A percentile compares a stretch with the other conserved stretches of the same genome.
These are phyloP conservation scores for Sycobia sp. DNA, from an alignment of 1,140 invertebrate genomes.

Conservation along the genomic window DNA sequence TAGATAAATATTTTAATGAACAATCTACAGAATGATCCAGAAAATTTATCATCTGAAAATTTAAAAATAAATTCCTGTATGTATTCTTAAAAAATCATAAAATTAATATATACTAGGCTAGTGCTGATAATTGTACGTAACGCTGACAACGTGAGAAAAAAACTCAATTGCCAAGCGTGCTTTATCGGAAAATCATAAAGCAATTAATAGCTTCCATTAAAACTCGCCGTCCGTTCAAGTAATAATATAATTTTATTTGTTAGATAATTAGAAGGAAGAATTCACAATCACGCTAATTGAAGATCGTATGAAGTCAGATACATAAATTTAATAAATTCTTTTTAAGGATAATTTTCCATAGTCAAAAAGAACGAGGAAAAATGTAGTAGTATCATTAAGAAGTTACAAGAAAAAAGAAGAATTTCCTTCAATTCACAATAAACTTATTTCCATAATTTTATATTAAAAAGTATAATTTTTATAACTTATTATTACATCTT, in stretches of 20 bases:
- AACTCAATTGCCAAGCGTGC: slow-evolving; percentile 47
- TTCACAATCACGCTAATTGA: slow-evolving; percentile 56
- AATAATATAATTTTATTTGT: slow-evolving; percentile 56
- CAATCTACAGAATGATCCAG: no score
- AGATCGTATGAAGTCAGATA: slow-evolving; percentile 21
- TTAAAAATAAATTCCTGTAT: no score
- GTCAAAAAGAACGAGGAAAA: no score
- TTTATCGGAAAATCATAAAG: slow-evolving; percentile 62
- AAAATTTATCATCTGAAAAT: no score
- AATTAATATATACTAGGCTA: slow-evolving; percentile 4
- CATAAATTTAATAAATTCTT: not conserved
- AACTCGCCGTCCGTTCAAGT: slow-evolving; percentile 36
- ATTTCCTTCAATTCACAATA: no score
- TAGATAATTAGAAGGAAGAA: slow-evolving; percentile 56
- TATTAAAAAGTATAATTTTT: no score
- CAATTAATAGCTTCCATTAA: slow-evolving; percentile 61
- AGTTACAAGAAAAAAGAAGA: no score
- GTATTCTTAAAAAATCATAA: slow-evolving; percentile 15
- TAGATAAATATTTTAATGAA: no score
- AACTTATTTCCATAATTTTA: no score
- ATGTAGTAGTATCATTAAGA: no score
- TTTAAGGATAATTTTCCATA: no score
- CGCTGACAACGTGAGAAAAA: slow-evolving; percentile 50
- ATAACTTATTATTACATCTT: no score
- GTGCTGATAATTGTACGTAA: slow-evolving; percentile 25